phyloP scores from a whole-genome alignment of 2,113 vertebrate species.

The Emberiza fucata region DNA sequence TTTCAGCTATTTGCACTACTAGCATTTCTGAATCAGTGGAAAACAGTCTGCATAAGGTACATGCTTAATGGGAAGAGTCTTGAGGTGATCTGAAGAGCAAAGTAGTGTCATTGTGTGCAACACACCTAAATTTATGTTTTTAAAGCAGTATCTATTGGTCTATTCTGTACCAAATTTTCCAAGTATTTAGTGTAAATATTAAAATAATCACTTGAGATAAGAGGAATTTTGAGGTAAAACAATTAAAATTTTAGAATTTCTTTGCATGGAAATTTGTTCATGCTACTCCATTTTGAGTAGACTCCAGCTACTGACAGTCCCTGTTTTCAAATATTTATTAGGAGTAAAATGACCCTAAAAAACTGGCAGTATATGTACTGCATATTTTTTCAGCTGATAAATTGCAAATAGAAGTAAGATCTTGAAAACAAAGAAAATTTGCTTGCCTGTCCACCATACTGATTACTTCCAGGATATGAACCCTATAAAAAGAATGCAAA shows the following conservation, averaged over 20 bases:
- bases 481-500: background rate
- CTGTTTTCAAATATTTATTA: background rate
- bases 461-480: conserved; percentile 7
- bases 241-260: background rate
- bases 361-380: background rate
- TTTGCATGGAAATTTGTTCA: background rate
- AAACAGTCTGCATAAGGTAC: background rate
- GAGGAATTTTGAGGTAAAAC: background rate
- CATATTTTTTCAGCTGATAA: background rate
- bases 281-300: background rate
- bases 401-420: background rate
- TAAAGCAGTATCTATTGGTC: background rate
- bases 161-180: background rate
- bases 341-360: background rate
- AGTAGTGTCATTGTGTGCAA: background rate
- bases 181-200: background rate
- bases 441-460: conserved; percentile 53
- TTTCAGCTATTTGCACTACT: background rate
- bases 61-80: background rate
- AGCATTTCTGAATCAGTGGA: background rate
- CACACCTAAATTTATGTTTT: background rate
- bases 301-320: background rate
- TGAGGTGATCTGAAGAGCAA: background rate
- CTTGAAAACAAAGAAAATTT: background rate
- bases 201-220: background rate